Conservation (phyloP, 2,888 invertebrate species). For the Chaetogeoica ovagalla region DNA sequence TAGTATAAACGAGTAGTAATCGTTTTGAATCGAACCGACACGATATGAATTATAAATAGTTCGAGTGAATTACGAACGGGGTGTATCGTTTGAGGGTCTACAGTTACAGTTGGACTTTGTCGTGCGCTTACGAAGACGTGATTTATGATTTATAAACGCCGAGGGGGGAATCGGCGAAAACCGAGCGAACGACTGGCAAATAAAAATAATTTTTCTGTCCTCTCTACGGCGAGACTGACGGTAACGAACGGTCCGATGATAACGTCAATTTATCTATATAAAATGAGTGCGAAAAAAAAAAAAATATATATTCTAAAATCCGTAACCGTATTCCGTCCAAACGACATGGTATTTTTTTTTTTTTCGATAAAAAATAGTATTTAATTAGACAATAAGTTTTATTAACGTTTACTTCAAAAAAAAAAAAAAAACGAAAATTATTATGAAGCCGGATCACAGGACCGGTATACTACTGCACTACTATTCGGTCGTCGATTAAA, state of each 20-base stretch:
- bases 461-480: too few relatives aligned
- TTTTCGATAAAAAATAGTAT: background rate
- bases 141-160: too few relatives aligned
- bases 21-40: too few relatives aligned
- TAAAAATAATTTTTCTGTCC: background rate
- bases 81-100: too few relatives aligned
- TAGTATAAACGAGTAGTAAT: too few relatives aligned
- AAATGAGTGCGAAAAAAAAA: too few relatives aligned
- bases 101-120: too few relatives aligned
- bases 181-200: background rate
- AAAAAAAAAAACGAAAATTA: background rate
- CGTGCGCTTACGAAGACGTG: too few relatives aligned
- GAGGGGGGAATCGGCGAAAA: too few relatives aligned
- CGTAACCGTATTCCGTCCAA: background rate
- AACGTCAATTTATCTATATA: background rate
- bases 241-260: conserved; percentile 2
- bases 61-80: too few relatives aligned
- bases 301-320: background rate
- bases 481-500: background rate
- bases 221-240: background rate
- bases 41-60: too few relatives aligned
- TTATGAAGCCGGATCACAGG: background rate
- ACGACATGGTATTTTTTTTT: background rate
- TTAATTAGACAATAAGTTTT: background rate
- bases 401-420: background rate